Base-by-base conservation (phyloP, 2,113 vertebrate genomes). In the Tauraco erythrolophus region DNA sequence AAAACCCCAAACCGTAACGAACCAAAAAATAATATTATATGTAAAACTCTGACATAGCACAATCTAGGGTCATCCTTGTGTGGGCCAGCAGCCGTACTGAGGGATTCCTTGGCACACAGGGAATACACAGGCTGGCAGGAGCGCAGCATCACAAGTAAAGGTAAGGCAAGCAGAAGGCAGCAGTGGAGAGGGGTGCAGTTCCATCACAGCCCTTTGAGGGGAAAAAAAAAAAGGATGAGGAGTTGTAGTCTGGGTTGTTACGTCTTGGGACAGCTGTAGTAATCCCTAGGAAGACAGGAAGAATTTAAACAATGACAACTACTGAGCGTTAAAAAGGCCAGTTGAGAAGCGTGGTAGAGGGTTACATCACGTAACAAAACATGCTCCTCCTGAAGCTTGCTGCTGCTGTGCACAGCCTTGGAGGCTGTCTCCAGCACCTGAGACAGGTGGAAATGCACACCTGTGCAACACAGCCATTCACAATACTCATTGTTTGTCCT, bases 101-200 rank as follows among this genome's bases (percentile, higher is more conserved):
- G 35, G 2, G 11, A 50, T 51, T 77, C 30, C 37, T 33, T 30
- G 9, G 41, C n/a, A 56, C 9, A 3, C 31, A 33, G 16, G 3
- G 15, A 50, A 51, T 14, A 43, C 10, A 23, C 5, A 69, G 13
- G 43, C 33, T 35, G 33, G n/a, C 10, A 56, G 61, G 23, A 62
- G 11, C 41, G 33, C n/a, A 66, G 25, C 1, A 0, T 43, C 48
- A 25, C n/a, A 72, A 43, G 39, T 5, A 28, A 53, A 21, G 2
- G 7, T 21, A n/a, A n/a, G 23, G 68, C 41, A 75, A 84, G 68
- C 14, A 76, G 54, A 57, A 51, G 5, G 33, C 61, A 39, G 53
- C 3, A 14, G 51, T 39, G 30, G 24, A 58, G 14, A 28, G 15
- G 4, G 12, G 3, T 9, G 25, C 25, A 17, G 33, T 41, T 31